Evolutionary conservation across 2,888 invertebrate genomes (phyloP).

Genomic region (Orthosia cruda): DNA sequence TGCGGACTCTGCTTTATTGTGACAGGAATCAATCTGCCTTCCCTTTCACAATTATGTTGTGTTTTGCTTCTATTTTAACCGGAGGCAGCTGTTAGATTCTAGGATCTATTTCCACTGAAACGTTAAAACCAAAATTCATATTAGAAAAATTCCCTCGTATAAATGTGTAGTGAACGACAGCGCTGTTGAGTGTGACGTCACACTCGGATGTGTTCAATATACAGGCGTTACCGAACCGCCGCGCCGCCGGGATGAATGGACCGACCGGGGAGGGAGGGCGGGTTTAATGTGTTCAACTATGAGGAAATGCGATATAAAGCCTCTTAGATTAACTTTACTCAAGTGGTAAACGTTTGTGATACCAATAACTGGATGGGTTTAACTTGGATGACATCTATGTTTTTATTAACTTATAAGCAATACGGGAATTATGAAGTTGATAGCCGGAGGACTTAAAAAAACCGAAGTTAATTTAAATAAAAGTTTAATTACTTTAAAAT

Average conservation of each 20-base stretch:
- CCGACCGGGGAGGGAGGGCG: background rate
- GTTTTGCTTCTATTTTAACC: too few relatives aligned
- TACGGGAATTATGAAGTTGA: too few relatives aligned
- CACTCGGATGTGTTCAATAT: conserved; percentile 33
- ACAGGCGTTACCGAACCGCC: conserved; percentile 18
- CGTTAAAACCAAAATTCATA: too few relatives aligned
- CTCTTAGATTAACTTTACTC: conserved; percentile 5
- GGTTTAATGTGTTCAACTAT: conserved; percentile 24
- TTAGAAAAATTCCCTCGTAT: too few relatives aligned
- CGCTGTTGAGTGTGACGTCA: conserved; percentile 3
- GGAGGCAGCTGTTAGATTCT: too few relatives aligned
- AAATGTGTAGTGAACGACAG: background rate
- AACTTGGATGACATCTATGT: background rate
- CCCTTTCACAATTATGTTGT: too few relatives aligned
- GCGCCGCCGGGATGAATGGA: background rate
- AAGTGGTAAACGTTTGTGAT: background rate
- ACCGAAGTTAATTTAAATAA: too few relatives aligned
- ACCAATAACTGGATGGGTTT: background rate
- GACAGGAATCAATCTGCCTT: too few relatives aligned
- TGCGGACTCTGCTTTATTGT: too few relatives aligned
- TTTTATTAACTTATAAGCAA: background rate
- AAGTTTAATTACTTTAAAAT: too few relatives aligned
- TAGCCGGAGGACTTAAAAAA: too few relatives aligned
- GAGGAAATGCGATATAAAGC: conserved; percentile 30
- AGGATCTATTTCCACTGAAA: too few relatives aligned